Evolutionary conservation across 2,113 vertebrate genomes (phyloP).

Genomic region (Buteo buteo): DNA sequence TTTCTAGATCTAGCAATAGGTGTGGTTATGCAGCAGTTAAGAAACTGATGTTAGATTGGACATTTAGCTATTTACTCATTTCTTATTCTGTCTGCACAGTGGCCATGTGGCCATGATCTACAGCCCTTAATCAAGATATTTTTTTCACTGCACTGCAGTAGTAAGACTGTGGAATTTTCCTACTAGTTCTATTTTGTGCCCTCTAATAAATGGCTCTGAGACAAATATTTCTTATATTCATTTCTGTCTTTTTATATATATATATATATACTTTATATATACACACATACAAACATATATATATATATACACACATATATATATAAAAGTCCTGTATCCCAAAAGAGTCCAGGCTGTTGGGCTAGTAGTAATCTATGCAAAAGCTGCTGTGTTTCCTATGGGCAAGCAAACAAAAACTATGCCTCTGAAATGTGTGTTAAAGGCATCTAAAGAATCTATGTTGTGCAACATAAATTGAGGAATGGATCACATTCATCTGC

Average conservation of each 20-base stretch:
- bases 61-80: background rate
- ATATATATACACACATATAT: rapidly evolving
- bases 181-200: background rate
- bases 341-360: background rate
- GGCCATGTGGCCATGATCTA: background rate
- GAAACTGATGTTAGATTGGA: background rate
- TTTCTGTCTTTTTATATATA: background rate
- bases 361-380: background rate
- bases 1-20: background rate
- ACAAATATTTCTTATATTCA: background rate
- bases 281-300: background rate
- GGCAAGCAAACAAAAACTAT: background rate
- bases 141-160: background rate
- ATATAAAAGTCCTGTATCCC: background rate
- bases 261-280: background rate
- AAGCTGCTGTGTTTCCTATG: background rate
- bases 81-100: background rate
- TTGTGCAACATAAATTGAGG: background rate
- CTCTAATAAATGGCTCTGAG: background rate
- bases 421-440: background rate
- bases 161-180: background rate
- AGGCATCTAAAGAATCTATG: background rate
- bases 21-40: background rate
- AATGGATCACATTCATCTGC: background rate
- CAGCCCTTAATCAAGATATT: background rate